Evolutionary conservation across 64 coral and sea anemone species (phyloP), one percentile per base, ranked within the genome.

Genomic region (Orbicella faveolata): DNA sequence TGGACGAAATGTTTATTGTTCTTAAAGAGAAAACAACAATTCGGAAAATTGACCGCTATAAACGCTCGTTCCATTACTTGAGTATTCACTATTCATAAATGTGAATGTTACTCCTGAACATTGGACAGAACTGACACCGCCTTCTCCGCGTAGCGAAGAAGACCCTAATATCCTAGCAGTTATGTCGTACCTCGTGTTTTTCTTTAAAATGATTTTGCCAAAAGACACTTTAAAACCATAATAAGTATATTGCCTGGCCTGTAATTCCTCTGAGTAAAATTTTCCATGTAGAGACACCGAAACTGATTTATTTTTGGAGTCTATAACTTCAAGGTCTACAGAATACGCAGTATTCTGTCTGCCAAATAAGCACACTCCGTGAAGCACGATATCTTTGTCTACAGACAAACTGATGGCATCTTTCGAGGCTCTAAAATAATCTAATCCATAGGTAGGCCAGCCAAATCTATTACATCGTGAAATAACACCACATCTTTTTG

Each of bases 101-200:
- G 57, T n/a, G 35, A 81, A 81, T 33, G 79, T 81, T 2, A 81
- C 79, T 14, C 55, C 79, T 21, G 2, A 17, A 53, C 79, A 81
- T 16, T 61, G 1, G 35, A 62, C 54, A 34, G n/a, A 34, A 12
- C 11, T 36, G 3, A 34, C 54, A 62, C 79, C 53, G 57, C 11
- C n/a, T 6, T 4, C 16, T 23, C 79, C 79, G 14, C 7, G 34
- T 14, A 23, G 4, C 25, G 51, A 81, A 26, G 26, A 0, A 6
- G 48, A 20, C 1, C 79, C 79, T 6, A 25, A 1, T 34, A 81
- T 16, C 4, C 34, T 0, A 62, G 79, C 79, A 16, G 12, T 62
- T 26, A 81, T 26, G 35, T 5, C 12, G 33, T 81, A 81, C n/a
- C 17, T 33, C 2, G 9, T 35, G 25, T 81, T 63, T 33, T 81